Conservation (phyloP, 2,113 vertebrate genomes). For the Hippocampus guttulatus region DNA sequence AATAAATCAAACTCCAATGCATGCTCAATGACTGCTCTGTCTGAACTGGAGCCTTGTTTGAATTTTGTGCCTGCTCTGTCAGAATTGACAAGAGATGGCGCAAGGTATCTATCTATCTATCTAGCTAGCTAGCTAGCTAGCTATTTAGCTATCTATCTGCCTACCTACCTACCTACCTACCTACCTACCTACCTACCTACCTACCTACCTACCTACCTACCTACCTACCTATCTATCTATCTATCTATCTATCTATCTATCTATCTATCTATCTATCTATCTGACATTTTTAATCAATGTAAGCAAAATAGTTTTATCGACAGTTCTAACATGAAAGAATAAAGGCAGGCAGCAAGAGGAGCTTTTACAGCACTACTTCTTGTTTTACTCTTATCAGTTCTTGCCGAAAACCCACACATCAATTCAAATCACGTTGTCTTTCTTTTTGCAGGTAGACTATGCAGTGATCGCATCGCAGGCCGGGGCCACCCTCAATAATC, state of each 20-base stretch:
- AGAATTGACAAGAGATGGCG: not conserved
- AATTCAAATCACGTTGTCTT: not conserved
- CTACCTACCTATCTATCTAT: not conserved
- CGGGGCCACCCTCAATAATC: constrained; percentile 89
- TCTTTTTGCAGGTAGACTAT: constrained; percentile 87
- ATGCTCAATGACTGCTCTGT: not conserved
- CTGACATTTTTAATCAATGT: not conserved
- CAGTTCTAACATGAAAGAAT: not conserved
- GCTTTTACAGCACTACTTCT: not conserved
- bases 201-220: constrained; percentile 62
- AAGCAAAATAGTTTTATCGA: too few relatives aligned
- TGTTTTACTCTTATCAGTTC: not conserved
- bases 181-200: not conserved
- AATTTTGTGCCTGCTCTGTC: not conserved
- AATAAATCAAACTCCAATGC: not conserved
- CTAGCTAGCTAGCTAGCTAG: constrained; percentile 59
- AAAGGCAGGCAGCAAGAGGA: not conserved
- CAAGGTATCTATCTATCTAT: not conserved
- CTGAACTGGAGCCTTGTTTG: not conserved
- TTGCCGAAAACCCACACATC: not conserved
- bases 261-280: too few relatives aligned
- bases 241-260: too few relatives aligned
- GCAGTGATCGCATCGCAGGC: constrained; percentile 89
- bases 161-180: too few relatives aligned
- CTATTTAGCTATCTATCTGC: too few relatives aligned